Base-by-base conservation (phyloP, 2,888 invertebrate species). In the Drosophila bunnanda region DNA sequence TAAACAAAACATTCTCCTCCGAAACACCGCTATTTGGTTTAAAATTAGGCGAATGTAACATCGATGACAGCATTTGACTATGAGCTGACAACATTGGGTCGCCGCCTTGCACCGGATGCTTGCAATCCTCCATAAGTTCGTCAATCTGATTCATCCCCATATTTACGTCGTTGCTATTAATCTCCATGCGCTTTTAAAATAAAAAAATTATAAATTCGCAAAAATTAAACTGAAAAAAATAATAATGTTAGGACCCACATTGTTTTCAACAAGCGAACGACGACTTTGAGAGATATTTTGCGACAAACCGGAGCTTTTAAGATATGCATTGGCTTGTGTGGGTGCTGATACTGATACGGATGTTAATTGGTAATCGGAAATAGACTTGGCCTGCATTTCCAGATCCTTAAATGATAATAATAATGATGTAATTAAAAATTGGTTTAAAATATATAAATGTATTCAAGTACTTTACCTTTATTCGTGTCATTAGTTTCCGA, bases 401-500 rank as follows among this genome's bases (percentile, higher is more conserved):
- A 97, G 92, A 90, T 97, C 96, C 95, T 97, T 92, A 6, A 53
- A 67, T 25, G 4, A 44, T 15, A 34, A 15, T 5, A 15, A 34
- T 34, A 39, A 22, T 48, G 54, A 58, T 17, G 8, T 20, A 32
- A 6, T 34, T 10, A 22, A 34, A 34, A 22, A 22, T 15, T 10
- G 9, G 0, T 50, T 32, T 15, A 20, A 32, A 1, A 15, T 50
- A 20, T 34, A 34, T 34, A 2, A 50, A 5, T 6, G 6, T 6
- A 34, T 48, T 28, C 2, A 20, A 48, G 13, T 30, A n/a, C 5
- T 34, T 64, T 91, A 97, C 97, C 95, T 97, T 96, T 92, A 98
- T 96, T 92, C 97, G 94, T 66, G 97, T 93, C 82, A 96, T 94
- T 25, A 98, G 93, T 82, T 96, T 95, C 81, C 97, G 95, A 92